Percentiles rank a stretch among this genome's conserved stretches.
Conservation (phyloP, 2,888 invertebrate genomes). For the Drosophila subsilvestris region DNA sequence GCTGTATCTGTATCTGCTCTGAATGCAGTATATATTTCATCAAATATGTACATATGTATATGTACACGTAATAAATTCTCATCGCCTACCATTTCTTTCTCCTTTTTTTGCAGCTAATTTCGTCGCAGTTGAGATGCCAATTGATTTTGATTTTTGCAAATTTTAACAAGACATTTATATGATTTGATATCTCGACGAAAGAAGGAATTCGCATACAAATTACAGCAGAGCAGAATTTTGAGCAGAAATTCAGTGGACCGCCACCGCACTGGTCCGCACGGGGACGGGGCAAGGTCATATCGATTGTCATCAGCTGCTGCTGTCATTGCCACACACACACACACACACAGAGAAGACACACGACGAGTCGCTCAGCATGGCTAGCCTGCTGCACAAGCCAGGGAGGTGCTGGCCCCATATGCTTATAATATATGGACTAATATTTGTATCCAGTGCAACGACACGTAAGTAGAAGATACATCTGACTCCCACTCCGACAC, state of each 20-base stretch:
- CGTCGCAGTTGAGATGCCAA: conserved; percentile 58
- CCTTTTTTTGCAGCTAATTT: conserved; percentile 37
- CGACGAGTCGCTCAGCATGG: conserved; percentile 23
- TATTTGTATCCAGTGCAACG: conserved; percentile 64
- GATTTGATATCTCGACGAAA: conserved; percentile 41
- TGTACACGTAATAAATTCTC: not conserved
- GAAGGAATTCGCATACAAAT: conserved; percentile 37
- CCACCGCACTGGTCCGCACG: not conserved
- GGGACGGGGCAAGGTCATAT: conserved; percentile 64
- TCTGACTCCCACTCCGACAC: not conserved
- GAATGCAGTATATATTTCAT: not conserved
- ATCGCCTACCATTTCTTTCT: conserved; percentile 28
- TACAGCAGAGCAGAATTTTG: not conserved
- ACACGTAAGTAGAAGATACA: conserved; percentile 60
- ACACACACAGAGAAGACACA: conserved; percentile 1
- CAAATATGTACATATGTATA: not conserved
- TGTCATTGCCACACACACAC: conserved; percentile 3
- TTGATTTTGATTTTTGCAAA: conserved; percentile 73
- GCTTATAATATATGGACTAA: conserved; percentile 53
- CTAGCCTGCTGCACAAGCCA: conserved; percentile 21
- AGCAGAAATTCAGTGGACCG: not conserved
- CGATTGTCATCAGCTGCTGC: conserved; percentile 51
- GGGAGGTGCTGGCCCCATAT: conserved; percentile 50
- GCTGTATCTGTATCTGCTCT: not conserved
- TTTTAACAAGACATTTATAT: conserved; percentile 49